Evolutionary conservation across 23 tunicate species (phyloP).

Genomic region (Corella eumyota): DNA sequence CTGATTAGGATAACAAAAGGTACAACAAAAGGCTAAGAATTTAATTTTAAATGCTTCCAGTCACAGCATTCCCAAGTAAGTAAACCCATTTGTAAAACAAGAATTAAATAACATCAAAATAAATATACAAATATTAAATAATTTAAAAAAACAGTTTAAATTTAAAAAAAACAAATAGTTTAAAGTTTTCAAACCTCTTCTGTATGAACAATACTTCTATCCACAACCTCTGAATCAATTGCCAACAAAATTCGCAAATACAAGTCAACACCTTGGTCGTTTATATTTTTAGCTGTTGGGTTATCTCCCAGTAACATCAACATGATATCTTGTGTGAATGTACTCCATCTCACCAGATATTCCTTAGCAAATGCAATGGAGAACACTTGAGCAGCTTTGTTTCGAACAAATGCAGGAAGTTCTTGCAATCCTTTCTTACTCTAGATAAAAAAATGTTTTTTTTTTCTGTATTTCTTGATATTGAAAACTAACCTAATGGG

Average conservation of each 20-base stretch:
- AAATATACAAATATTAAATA: no score
- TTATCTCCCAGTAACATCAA: constrained; percentile 26
- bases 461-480: background rate
- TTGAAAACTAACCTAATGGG: background rate
- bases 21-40: no score
- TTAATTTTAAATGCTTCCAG: no score
- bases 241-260: constrained; percentile 58
- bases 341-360: constrained; percentile 51
- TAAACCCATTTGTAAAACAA: no score
- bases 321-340: constrained; percentile 52
- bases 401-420: constrained; percentile 35
- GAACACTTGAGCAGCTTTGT: constrained; percentile 82
- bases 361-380: constrained; percentile 74
- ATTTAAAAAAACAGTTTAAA: no score
- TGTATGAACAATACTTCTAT: constrained; percentile 60
- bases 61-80: no score
- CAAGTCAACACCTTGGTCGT: constrained; percentile 45
- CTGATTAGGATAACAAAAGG: no score
- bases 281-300: background rate
- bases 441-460: constrained; percentile 2
- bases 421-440: constrained; percentile 9
- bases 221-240: constrained; percentile 87
- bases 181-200: constrained; percentile 23
- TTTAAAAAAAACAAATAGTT: no score
- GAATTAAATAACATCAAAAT: no score